Percentiles rank a stretch among this genome's conserved stretches.
These are phyloP conservation scores for Saturnia pavonia DNA, from an alignment of 2,888 invertebrate species.

Conservation along the genomic window DNA sequence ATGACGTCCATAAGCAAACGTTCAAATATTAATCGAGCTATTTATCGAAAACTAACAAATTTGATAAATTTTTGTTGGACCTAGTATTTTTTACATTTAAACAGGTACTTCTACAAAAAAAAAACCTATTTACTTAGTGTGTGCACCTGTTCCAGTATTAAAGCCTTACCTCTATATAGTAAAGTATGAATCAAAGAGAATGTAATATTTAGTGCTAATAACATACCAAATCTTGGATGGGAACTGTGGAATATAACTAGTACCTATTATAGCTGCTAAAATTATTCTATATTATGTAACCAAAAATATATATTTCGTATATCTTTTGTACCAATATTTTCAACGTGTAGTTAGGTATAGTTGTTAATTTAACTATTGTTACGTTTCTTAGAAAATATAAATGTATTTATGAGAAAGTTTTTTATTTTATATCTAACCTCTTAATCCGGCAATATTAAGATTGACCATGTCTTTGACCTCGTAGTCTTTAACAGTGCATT, in stretches of 20 bases:
- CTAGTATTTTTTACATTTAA: too few relatives aligned
- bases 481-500: too few relatives aligned
- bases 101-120: too few relatives aligned
- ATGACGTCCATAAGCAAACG: too few relatives aligned
- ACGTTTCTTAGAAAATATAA: background rate
- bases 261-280: background rate
- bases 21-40: too few relatives aligned
- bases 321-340: slow-evolving; percentile 33
- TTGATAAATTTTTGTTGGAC: background rate
- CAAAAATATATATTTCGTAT: slow-evolving; percentile 22
- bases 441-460: background rate
- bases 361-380: slow-evolving; percentile 17
- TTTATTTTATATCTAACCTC: background rate
- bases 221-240: background rate
- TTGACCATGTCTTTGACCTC: too few relatives aligned
- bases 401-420: slow-evolving; percentile 1
- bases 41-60: too few relatives aligned
- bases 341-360: slow-evolving; percentile 18
- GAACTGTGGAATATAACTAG: background rate
- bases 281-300: slow-evolving; percentile 11
- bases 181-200: too few relatives aligned
- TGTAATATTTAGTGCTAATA: background rate
- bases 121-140: too few relatives aligned
- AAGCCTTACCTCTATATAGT: too few relatives aligned
- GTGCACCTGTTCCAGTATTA: too few relatives aligned